phyloP scores from a whole-genome alignment of 2,113 vertebrate species.

The Diadophis punctatus region DNA sequence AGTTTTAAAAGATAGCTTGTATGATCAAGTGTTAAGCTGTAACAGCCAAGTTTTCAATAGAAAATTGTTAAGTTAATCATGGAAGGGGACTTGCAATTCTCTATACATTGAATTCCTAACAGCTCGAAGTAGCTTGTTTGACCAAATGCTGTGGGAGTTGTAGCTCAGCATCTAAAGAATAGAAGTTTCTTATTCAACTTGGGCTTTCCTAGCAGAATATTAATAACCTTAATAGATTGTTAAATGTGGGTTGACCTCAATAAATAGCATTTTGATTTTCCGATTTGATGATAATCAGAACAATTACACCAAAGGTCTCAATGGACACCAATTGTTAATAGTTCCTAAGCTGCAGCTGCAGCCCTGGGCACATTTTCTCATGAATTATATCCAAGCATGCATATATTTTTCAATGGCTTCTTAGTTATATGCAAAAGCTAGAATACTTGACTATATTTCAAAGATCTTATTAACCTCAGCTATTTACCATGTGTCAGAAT shows the following conservation, averaged over 20 bases:
- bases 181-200: background rate
- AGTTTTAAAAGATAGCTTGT: background rate
- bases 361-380: background rate
- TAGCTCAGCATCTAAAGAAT: background rate
- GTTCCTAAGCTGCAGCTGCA: background rate
- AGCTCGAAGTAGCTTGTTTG: background rate
- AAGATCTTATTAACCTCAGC: background rate
- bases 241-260: background rate
- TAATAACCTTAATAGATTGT: background rate
- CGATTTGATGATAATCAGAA: background rate
- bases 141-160: background rate
- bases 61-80: background rate
- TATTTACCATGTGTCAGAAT: background rate
- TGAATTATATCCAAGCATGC: background rate
- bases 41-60: background rate
- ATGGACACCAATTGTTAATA: background rate
- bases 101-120: background rate
- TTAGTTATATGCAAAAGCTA: background rate
- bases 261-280: background rate
- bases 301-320: background rate
- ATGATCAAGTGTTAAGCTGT: background rate
- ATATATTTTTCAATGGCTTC: background rate
- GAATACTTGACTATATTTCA: background rate
- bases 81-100: background rate
- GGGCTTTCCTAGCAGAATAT: background rate